Evolutionary conservation across 2,888 invertebrate species (phyloP).

Genomic region (Meliscaeva auricollis): DNA sequence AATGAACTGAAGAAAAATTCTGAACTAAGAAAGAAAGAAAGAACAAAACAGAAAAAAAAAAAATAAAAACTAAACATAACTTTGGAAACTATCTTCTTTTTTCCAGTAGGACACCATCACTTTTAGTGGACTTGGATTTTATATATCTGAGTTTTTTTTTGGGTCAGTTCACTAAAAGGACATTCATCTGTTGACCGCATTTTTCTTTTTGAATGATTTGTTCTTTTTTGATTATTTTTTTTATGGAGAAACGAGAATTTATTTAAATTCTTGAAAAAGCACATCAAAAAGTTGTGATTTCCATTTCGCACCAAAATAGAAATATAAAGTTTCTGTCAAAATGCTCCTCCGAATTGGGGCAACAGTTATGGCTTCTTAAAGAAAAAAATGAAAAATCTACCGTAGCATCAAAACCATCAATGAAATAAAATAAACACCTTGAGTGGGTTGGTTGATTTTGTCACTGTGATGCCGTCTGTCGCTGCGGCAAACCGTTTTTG

Average conservation of each 20-base stretch:
- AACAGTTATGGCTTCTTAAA: slow-evolving; percentile 39
- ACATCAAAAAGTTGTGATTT: slow-evolving; percentile 23
- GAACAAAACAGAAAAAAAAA: slow-evolving; percentile 7
- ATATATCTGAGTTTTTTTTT: slow-evolving; percentile 35
- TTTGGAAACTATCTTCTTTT: slow-evolving; percentile 22
- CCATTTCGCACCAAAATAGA: slow-evolving; percentile 25
- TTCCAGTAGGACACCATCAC: slow-evolving; percentile 15
- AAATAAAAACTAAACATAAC: slow-evolving; percentile 29
- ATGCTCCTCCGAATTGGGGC: slow-evolving; percentile 3
- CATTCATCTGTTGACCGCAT: slow-evolving; percentile 63
- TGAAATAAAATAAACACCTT: slow-evolving; percentile 34
- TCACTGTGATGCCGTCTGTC: not conserved
- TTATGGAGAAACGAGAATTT: not conserved
- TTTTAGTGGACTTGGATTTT: slow-evolving; percentile 7
- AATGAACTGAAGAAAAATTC: slow-evolving; percentile 49
- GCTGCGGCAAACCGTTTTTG: not conserved
- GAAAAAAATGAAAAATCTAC: not conserved
- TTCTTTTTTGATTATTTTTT: not conserved
- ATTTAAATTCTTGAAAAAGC: slow-evolving; percentile 8
- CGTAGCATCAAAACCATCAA: not conserved
- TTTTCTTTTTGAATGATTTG: slow-evolving; percentile 6
- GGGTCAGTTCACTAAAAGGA: slow-evolving; percentile 57
- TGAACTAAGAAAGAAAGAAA: not conserved
- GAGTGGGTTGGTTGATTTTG: slow-evolving; percentile 27
- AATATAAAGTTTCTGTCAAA: slow-evolving; percentile 2